phyloP scores from a whole-genome alignment of 2,113 vertebrate genomes.

The Psilopsiagon aymara region DNA sequence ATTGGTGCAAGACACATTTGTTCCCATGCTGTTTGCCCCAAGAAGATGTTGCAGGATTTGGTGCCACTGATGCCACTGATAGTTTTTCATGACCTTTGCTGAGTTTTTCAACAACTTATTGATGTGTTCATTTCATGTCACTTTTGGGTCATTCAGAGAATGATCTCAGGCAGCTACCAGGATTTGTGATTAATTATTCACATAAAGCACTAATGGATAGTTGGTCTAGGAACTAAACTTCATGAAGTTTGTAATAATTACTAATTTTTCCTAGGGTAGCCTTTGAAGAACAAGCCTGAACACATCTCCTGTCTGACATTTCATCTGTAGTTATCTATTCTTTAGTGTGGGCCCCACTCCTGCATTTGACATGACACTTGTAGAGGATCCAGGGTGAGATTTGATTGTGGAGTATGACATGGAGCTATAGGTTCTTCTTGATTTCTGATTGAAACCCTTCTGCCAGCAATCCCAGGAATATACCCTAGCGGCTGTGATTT shows the following conservation, averaged over 20 bases:
- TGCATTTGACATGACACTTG: not conserved
- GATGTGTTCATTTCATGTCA: not conserved
- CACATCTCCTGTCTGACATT: not conserved
- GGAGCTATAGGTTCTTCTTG: conserved; percentile 11
- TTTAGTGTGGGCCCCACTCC: not conserved
- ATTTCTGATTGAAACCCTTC: conserved; percentile 43
- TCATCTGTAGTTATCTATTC: not conserved
- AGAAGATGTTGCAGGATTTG: not conserved
- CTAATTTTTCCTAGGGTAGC: not conserved
- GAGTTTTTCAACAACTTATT: not conserved
- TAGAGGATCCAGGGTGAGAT: not conserved
- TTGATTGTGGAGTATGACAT: not conserved
- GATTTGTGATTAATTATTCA: not conserved
- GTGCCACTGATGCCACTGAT: not conserved
- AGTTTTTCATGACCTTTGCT: not conserved
- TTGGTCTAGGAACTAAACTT: not conserved
- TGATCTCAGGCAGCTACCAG: not conserved
- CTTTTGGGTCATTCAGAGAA: not conserved
- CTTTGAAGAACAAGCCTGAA: not conserved
- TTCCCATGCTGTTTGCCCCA: not conserved
- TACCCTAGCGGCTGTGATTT: conserved; percentile 56
- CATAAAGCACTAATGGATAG: not conserved
- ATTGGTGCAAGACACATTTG: not conserved
- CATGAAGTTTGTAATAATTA: not conserved
- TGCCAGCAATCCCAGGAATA: conserved; percentile 15